Base-by-base conservation (phyloP, 2,113 vertebrate genomes). In the Scytalopus superciliaris region DNA sequence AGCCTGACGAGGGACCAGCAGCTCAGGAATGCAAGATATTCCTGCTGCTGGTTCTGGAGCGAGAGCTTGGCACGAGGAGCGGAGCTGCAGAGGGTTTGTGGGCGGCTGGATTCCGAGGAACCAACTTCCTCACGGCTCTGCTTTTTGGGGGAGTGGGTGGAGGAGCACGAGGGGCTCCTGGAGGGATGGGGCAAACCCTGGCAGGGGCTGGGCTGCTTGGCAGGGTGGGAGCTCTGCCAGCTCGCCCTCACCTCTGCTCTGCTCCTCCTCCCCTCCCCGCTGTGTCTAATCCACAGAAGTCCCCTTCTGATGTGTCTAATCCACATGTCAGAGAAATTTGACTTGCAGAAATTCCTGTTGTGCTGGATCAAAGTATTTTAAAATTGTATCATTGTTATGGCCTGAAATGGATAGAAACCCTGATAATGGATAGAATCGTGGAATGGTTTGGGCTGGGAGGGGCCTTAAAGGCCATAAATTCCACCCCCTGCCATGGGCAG, bases 281-380 rank as follows among this genome's bases (percentile, higher is more conserved):
- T 35, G 69, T 5, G 23, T 60, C 44, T 24, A 5, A 73, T 16
- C 45, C 6, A 2, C 9, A 1, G n/a, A n/a, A n/a, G n/a, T 7
- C 64, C 5, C 1, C n/a, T 77, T 23, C 13, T 24, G 68, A 2
- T 35, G 69, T 5, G 23, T 60, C 44, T 24, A 5, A 73, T 16
- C 45, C 6, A 2, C 9, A 1, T 12, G 2, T 3, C 19, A 2
- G 4, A 24, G 62, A 18, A 40, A 7, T 12, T 3, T 3, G 11
- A 18, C 28, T 72, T n/a, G 5, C 18, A 15, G 56, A 6, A 45
- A 6, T 45, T 5, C 0, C 13, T 22, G 0, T 4, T 39, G 47
- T 9, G n/a, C 33, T 52, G 7, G 59, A 1, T 16, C 23, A 5
- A 25, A 23, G 19, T 17, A 0, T 40, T 62, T 53, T 67, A 1